phyloP scores from a whole-genome alignment of 2,797 vertebrate genomes.

The Bradypus variegatus region DNA sequence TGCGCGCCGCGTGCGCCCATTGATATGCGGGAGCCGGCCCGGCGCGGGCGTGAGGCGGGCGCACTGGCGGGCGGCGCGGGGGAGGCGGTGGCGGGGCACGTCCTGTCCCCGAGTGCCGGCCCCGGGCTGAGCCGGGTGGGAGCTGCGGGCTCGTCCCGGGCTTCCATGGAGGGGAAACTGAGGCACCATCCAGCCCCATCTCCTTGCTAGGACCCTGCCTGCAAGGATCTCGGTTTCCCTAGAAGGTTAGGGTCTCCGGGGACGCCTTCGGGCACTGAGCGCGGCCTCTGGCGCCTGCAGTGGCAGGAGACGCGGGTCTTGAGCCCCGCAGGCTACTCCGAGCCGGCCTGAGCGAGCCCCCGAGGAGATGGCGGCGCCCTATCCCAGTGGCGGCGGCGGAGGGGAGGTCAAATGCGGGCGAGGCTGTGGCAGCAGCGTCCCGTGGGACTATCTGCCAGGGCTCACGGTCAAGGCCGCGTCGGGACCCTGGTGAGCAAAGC shows the following conservation, averaged over 20 bases:
- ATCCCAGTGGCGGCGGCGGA: slow-evolving; percentile 65
- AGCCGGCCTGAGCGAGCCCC: slow-evolving; percentile 72
- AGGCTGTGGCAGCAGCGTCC: slow-evolving; percentile 76
- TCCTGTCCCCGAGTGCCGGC: slow-evolving; percentile 43
- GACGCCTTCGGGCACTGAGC: not conserved
- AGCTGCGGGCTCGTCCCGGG: not conserved
- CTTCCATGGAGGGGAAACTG: slow-evolving; percentile 31
- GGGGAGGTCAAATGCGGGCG: slow-evolving; percentile 79
- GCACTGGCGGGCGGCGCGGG: slow-evolving; percentile 56
- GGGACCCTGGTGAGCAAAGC: slow-evolving; percentile 82
- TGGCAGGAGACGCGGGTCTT: slow-evolving; percentile 71
- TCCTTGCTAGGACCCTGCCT: not conserved
- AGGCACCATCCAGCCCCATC: not conserved
- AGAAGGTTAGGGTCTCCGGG: not conserved
- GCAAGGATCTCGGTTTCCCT: slow-evolving; percentile 35
- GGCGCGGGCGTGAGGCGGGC: slow-evolving; percentile 67
- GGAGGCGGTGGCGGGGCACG: slow-evolving; percentile 60
- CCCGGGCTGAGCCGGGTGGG: not conserved
- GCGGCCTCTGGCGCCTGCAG: not conserved
- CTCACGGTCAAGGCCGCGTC: slow-evolving; percentile 86
- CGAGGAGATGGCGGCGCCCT: slow-evolving; percentile 83
- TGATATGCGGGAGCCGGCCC: slow-evolving; percentile 69
- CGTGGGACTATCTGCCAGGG: slow-evolving; percentile 90
- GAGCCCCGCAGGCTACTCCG: slow-evolving; percentile 72
- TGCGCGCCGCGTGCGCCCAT: slow-evolving; percentile 70